Evolutionary conservation across 2,113 vertebrate species (phyloP).

Genomic region (Ailuropoda melanoleuca): DNA sequence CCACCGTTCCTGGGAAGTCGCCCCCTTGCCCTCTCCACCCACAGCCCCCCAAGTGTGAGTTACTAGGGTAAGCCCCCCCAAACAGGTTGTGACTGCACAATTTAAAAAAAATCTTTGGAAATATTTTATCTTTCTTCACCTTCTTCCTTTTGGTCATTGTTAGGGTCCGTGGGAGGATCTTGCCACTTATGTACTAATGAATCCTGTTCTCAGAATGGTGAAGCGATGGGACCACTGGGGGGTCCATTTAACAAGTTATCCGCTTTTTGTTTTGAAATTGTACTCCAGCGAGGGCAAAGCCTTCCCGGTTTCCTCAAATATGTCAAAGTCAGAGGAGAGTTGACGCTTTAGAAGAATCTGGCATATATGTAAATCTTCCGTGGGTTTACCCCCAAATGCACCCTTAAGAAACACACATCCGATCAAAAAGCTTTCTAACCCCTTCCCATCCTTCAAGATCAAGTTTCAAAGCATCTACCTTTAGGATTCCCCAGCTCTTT

Average conservation of each 20-base stretch:
- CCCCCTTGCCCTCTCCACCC: background rate
- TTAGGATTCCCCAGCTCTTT: background rate
- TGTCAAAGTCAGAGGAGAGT: background rate
- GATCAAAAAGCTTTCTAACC: conserved; percentile 8
- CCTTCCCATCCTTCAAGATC: background rate
- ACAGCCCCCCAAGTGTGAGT: background rate
- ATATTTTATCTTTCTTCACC: background rate
- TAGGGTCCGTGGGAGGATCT: background rate
- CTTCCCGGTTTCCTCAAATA: conserved; percentile 7
- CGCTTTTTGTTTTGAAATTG: conserved; percentile 14
- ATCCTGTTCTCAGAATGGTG: background rate
- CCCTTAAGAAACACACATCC: conserved; percentile 16
- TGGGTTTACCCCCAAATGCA: background rate
- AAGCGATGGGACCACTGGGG: background rate
- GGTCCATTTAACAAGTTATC: conserved; percentile 14
- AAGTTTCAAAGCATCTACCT: background rate
- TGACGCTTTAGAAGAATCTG: background rate
- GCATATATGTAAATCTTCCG: background rate
- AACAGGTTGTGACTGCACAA: background rate
- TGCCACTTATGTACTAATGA: conserved; percentile 33
- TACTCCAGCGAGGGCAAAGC: background rate
- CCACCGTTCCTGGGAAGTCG: background rate
- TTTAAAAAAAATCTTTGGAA: background rate
- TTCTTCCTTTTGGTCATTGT: background rate
- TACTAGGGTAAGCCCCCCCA: background rate